phyloP scores from a whole-genome alignment of 2,888 invertebrate species.

The Tuta absoluta region DNA sequence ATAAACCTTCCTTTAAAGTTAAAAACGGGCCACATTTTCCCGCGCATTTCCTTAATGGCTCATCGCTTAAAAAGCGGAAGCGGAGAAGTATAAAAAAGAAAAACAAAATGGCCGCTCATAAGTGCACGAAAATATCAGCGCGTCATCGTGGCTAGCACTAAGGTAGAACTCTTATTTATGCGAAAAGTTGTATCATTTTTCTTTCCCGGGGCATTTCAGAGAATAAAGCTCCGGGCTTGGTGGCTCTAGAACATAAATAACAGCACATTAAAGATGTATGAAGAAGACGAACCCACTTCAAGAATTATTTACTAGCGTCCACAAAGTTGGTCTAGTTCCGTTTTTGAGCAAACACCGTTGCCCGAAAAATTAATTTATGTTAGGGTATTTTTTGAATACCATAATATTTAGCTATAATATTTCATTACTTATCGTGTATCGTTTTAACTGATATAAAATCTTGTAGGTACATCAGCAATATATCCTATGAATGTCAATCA shows the following conservation, averaged over 20 bases:
- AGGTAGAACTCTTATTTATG: slow-evolving; percentile 74
- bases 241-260: slow-evolving; percentile 58
- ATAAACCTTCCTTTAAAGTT: slow-evolving; percentile 36
- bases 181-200: slow-evolving; percentile 75
- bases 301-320: slow-evolving; percentile 53
- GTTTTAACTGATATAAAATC: too few relatives aligned
- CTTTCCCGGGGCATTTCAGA: slow-evolving; percentile 56
- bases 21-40: slow-evolving; percentile 34
- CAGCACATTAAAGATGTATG: slow-evolving; percentile 63
- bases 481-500: too few relatives aligned
- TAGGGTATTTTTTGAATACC: too few relatives aligned
- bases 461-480: too few relatives aligned
- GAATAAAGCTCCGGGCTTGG: slow-evolving; percentile 49
- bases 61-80: slow-evolving; percentile 35
- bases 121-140: slow-evolving; percentile 57
- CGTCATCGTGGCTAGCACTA: slow-evolving; percentile 56
- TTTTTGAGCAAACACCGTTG: slow-evolving; percentile 9
- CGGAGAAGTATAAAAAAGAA: slow-evolving; percentile 32
- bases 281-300: slow-evolving; percentile 50
- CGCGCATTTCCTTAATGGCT: slow-evolving; percentile 37
- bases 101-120: slow-evolving; percentile 47
- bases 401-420: too few relatives aligned
- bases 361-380: too few relatives aligned
- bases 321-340: slow-evolving; percentile 30
- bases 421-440: too few relatives aligned